Conservation (phyloP, 1,140 invertebrate genomes). For the Bathynomus jamesi region DNA sequence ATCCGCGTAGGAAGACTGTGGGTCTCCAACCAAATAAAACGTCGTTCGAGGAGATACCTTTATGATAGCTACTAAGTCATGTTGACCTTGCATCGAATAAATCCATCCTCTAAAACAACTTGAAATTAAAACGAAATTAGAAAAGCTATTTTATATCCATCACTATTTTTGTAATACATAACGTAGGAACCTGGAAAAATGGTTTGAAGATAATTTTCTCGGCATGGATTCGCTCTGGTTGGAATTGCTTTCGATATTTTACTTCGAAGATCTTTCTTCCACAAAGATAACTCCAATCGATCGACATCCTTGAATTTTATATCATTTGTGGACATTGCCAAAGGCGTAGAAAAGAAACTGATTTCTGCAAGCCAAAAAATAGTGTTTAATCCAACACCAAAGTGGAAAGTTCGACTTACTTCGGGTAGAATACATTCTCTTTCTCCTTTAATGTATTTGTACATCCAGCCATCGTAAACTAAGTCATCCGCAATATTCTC, state of each 20-base stretch:
- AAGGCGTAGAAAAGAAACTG: neutral
- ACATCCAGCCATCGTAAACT: constrained; percentile 8
- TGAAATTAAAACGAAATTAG: neutral
- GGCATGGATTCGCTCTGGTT: neutral
- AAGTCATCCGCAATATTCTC: neutral
- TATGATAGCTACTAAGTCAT: neutral
- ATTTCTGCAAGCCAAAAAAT: neutral
- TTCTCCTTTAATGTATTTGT: neutral
- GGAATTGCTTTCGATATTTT: neutral
- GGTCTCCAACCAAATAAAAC: constrained; percentile 3
- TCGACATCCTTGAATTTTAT: neutral
- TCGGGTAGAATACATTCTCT: constrained; percentile 10
- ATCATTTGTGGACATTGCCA: neutral
- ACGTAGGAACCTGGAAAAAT: neutral
- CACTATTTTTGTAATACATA: neutral
- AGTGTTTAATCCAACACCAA: constrained; percentile 3
- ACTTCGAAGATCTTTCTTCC: neutral
- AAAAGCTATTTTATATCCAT: neutral
- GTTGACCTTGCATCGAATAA: neutral
- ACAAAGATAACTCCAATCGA: neutral
- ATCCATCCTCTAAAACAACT: neutral
- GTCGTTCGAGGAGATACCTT: neutral
- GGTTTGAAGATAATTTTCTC: neutral
- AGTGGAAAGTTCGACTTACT: neutral
- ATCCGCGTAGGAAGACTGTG: neutral